Evolutionary conservation across 2,113 vertebrate genomes (phyloP), one percentile per base, ranked within the genome.

Genomic region (Alosa alosa): DNA sequence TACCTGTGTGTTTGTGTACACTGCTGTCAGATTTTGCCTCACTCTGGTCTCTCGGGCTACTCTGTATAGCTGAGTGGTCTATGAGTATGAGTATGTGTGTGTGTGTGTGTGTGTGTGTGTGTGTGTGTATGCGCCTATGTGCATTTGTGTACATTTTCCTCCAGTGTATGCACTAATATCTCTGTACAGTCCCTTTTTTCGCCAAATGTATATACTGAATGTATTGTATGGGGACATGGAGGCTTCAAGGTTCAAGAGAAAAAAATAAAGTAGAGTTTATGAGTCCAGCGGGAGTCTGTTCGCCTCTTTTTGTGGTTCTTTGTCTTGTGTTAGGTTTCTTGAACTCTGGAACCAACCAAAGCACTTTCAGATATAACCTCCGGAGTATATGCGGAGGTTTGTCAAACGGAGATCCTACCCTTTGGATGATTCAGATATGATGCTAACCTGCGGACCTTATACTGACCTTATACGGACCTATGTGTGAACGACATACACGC

Each of bases 151-250:
- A 90, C 90, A 90, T 93, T 89, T 91, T 87, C 18, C 82, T 93
- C 91, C 88, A 49, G 81, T 94, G 94, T 95, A 93, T 94, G 93
- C 94, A 94, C 93, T 95, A 94, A 90, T 92, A 89, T 87, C 93
- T 93, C 92, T 94, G 92, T 94, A 92, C 90, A 93, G 93, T 92
- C 91, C 93, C 92, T 93, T 91, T 91, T 92, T 17, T 36, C 93
- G 92, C 94, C 93, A 95, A 93, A 95, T 95, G 95, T 96, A 95
- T 91, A 95, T 96, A 95, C 90, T 96, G 94, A 96, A 95, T 96
- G 95, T 95, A 95, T 93, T 93, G 92, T 94, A 92, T 89, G 92
- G 93, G 92, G 93, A 93, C 87, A 84, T 91, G 87, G 92, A 93
- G 92, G 90, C 89, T 89, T 91, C 88, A 86, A 92, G 92, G 92